Evolutionary conservation across 2,888 invertebrate species (phyloP), one percentile per base, ranked within the genome.

Genomic region (Ormyrus pomaceus): DNA sequence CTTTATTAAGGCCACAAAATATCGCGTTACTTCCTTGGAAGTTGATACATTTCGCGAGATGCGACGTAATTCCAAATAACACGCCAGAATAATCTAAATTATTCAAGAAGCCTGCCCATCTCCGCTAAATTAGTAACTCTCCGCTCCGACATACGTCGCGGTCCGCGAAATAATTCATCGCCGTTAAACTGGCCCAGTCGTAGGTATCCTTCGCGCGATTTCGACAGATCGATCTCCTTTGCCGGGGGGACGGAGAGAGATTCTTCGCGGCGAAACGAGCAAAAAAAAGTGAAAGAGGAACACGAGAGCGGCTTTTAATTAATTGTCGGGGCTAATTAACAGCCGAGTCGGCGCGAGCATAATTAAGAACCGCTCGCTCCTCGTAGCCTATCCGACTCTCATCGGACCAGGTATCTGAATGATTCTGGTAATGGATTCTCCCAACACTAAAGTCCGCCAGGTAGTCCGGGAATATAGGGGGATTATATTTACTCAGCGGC

Each of bases 251-350:
- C 50, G 5, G 7, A 19, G 7, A 19, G 19, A 19, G 58, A 45
- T 13, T 46, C 11, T 11, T 34, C 8, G 34, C 6, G 11, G 53
- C n/a, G 9, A n/a, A 10, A 59, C 10, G 34, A 53, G 13, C 13
- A 65, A 55, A 34, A 34, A 13, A 7, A 48, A 53, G 7, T 7
- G 45, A 48, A 34, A 45, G 34, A 55, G 10, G 56, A 50, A 69
- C 19, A 62, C 58, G 62, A 34, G 34, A 55, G 11, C 55, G 58
- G 74, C 61, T 50, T 84, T 86, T 86, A 86, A 88, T 88, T 88
- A 88, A 88, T 88, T 87, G 84, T 84, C 82, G 83, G 78, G 83
- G 84, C 86, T 87, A 87, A 88, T 88, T 87, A 88, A 86, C 56
- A 72, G 56, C 56, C 59, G 58, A 6, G 56, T 59, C 8, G 8